Conservation (phyloP, 2,888 invertebrate species). For the Trissolcus brochymenae region DNA sequence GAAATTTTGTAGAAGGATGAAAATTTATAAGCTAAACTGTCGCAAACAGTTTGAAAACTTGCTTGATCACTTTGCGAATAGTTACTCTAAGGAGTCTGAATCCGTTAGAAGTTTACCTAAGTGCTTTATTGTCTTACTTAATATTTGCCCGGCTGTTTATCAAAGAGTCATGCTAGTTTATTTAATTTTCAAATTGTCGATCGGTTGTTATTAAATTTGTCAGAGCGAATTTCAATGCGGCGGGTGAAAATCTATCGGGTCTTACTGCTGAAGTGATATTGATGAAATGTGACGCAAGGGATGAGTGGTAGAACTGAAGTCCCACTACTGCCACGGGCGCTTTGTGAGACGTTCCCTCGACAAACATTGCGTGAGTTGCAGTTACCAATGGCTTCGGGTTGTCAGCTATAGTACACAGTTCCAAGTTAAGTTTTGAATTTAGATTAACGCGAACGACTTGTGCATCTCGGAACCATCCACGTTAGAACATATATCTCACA, state of each 20-base stretch:
- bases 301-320: constrained; percentile 89
- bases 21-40: too few species aligned
- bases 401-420: constrained; percentile 69
- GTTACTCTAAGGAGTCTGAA: too few species aligned
- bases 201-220: too few species aligned
- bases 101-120: too few species aligned
- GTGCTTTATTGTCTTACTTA: too few species aligned
- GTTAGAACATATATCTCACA: constrained; percentile 22
- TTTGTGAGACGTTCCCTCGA: constrained; percentile 88
- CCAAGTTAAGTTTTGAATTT: constrained; percentile 24
- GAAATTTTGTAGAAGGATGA: too few species aligned
- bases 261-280: constrained; percentile 91
- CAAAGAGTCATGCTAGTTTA: too few species aligned
- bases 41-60: constrained; percentile 1
- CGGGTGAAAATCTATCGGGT: constrained; percentile 6
- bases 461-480: constrained; percentile 20
- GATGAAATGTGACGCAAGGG: constrained; percentile 88
- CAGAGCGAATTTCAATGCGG: neutral
- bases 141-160: too few species aligned
- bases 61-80: too few species aligned
- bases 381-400: constrained; percentile 83
- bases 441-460: constrained; percentile 11
- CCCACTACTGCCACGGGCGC: constrained; percentile 96
- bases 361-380: constrained; percentile 93
- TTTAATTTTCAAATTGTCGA: too few species aligned